Percentiles rank a stretch among this genome's conserved stretches.
These are phyloP conservation scores for Idaea biselata DNA, from an alignment of 2,888 invertebrate genomes.

Conservation along the genomic window DNA sequence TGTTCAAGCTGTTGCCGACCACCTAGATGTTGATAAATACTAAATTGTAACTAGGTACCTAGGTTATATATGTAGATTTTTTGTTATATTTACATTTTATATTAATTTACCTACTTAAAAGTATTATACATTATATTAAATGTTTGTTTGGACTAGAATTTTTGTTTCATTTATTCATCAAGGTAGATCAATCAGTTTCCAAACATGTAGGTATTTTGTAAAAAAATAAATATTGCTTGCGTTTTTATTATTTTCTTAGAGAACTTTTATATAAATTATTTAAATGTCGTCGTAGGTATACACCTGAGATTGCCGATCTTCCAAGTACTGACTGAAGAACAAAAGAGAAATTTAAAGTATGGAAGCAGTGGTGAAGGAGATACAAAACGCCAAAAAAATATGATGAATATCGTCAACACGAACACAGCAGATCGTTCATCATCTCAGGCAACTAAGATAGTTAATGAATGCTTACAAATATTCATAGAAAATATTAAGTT, in stretches of 20 bases:
- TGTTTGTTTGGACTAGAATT: conserved; percentile 21
- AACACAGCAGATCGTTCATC: not conserved
- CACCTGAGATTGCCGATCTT: conserved; percentile 51
- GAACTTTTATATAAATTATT: conserved; percentile 31
- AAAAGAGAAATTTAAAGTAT: conserved; percentile 36
- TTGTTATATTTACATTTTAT: conserved; percentile 14
- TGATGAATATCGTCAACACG: not conserved
- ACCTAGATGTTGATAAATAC: conserved; percentile 17
- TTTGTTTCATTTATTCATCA: conserved; percentile 13
- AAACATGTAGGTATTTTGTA: not conserved
- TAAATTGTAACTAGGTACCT: conserved; percentile 12
- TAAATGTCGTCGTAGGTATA: conserved; percentile 61
- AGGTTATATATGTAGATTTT: conserved; percentile 17
- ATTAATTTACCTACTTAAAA: not conserved
- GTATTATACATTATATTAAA: conserved; percentile 16
- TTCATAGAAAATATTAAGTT: conserved; percentile 23
- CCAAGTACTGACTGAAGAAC: conserved; percentile 51
- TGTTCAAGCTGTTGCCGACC: conserved; percentile 45
- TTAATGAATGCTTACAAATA: conserved; percentile 28
- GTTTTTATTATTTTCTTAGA: not conserved
- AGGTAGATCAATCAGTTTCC: not conserved
- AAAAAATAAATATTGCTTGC: not conserved
- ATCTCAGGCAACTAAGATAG: conserved; percentile 20
- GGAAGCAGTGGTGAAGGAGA: conserved; percentile 26
- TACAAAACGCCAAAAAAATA: not conserved